Evolutionary conservation across 2,888 invertebrate species (phyloP).

Genomic region (Mythimna ferrago): DNA sequence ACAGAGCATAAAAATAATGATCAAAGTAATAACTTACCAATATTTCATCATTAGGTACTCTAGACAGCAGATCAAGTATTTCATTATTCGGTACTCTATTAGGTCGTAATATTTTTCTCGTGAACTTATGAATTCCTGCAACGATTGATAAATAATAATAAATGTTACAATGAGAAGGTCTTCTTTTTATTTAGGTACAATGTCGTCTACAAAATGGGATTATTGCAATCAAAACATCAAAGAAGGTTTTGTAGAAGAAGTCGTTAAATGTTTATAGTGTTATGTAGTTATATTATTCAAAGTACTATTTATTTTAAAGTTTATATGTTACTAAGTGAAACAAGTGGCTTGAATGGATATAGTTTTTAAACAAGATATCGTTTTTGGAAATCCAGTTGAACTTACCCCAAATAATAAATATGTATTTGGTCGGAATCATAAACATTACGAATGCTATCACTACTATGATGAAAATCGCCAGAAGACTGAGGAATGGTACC

Average conservation of each 20-base stretch:
- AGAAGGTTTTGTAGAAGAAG: background rate
- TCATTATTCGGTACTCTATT: slow-evolving; percentile 98
- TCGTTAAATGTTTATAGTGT: background rate
- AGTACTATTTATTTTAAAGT: too few species aligned
- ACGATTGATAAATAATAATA: slow-evolving; percentile 34
- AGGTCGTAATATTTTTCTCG: slow-evolving; percentile 96
- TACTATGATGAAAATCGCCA: slow-evolving; percentile 94
- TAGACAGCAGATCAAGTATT: slow-evolving; percentile 97
- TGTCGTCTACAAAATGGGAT: background rate
- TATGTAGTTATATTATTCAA: too few species aligned
- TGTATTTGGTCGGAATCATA: slow-evolving; percentile 95
- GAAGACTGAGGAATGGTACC: slow-evolving; percentile 97
- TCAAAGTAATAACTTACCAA: slow-evolving; percentile 91
- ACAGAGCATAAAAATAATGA: background rate
- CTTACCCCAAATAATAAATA: slow-evolving; percentile 97
- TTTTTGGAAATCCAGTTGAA: slow-evolving; percentile 17
- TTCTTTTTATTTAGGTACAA: slow-evolving; percentile 8
- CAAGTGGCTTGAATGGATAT: too few species aligned
- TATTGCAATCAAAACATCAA: background rate
- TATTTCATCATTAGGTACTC: slow-evolving; percentile 98
- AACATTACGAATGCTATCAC: slow-evolving; percentile 95
- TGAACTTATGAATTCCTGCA: slow-evolving; percentile 95
- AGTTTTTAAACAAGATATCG: too few species aligned
- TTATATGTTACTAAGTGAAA: too few species aligned
- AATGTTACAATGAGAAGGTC: slow-evolving; percentile 3